phyloP scores from a whole-genome alignment of 2,797 vertebrate genomes.

The Cercopithecus diana region DNA sequence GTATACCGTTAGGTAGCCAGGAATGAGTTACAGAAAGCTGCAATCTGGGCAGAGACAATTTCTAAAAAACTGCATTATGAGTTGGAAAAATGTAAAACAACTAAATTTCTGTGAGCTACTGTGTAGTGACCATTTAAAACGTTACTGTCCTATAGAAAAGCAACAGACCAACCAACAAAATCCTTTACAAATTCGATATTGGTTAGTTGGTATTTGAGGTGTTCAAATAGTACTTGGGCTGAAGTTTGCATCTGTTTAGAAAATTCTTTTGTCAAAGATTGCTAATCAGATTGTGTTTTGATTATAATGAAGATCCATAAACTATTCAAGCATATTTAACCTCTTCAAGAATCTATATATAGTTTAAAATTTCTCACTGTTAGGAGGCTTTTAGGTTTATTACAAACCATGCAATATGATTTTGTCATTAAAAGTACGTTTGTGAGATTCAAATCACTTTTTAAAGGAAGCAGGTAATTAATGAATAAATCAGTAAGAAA shows the following conservation, averaged over 20 bases:
- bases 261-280: background rate
- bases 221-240: background rate
- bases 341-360: background rate
- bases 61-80: background rate
- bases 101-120: background rate
- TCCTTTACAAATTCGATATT: background rate
- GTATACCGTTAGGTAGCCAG: background rate
- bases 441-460: conserved; percentile 15
- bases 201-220: conserved; percentile 23
- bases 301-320: background rate
- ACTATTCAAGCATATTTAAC: conserved; percentile 41
- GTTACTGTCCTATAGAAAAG: background rate
- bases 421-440: background rate
- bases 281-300: background rate
- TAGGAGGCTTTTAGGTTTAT: background rate
- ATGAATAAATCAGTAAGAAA: background rate
- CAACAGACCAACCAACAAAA: background rate
- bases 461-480: background rate
- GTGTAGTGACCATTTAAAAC: conserved; percentile 17
- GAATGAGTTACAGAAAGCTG: background rate
- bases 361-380: background rate
- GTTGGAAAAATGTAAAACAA: background rate
- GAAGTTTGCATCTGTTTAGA: conserved; percentile 28
- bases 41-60: background rate
- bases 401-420: background rate